These are phyloP conservation scores for Alouatta palliata DNA, from an alignment of 2,113 vertebrate genomes.

Conservation along the genomic window DNA sequence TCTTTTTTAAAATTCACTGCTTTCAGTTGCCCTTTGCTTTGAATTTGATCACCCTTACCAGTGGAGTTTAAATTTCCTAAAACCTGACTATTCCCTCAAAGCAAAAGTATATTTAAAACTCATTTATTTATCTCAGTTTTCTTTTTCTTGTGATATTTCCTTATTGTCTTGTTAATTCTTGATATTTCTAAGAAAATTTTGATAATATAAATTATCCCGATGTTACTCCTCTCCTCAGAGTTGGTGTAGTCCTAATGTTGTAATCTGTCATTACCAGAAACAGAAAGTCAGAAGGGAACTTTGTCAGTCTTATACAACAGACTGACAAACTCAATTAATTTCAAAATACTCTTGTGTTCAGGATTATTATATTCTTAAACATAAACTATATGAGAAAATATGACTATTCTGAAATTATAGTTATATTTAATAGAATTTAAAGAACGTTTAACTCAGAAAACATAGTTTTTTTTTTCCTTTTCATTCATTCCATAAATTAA, in stretches of 20 bases:
- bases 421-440: neutral
- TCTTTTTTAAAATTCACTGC: neutral
- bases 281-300: neutral
- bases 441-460: constrained; percentile 1
- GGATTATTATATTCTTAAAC: neutral
- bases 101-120: constrained; percentile 41
- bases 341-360: neutral
- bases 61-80: neutral
- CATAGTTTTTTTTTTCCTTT: neutral
- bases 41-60: neutral
- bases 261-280: neutral
- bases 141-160: neutral
- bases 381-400: neutral
- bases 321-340: neutral
- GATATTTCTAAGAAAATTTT: neutral
- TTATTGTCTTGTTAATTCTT: neutral
- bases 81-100: neutral
- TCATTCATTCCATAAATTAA: constrained; percentile 24
- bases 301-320: neutral
- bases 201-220: neutral
- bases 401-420: neutral
- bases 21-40: neutral
- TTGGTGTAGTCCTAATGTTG: neutral
- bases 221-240: neutral
- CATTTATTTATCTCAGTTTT: neutral